phyloP scores from a whole-genome alignment of 2,113 vertebrate species.

The Pterophyllum scalare region DNA sequence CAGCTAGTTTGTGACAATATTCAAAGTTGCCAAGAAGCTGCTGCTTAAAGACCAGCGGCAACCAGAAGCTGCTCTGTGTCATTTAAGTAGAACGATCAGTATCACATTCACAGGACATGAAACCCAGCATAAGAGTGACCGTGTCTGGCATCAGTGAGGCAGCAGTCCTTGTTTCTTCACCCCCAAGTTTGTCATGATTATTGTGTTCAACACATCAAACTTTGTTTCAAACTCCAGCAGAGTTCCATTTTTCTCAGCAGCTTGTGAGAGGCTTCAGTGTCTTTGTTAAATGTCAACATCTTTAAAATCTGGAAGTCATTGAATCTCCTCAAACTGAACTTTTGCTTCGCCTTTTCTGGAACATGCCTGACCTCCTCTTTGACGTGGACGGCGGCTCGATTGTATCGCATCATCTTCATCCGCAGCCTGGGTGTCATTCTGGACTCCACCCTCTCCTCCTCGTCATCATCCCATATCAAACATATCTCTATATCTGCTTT shows the following conservation, averaged over 20 bases:
- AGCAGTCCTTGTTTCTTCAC: background rate
- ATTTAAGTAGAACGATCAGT: slow-evolving; percentile 24
- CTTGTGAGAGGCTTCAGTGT: background rate
- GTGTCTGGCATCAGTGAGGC: slow-evolving; percentile 38
- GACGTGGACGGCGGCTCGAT: background rate
- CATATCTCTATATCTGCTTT: background rate
- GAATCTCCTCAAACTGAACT: background rate
- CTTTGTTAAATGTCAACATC: background rate
- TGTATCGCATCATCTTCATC: background rate
- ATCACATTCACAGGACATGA: slow-evolving; percentile 43
- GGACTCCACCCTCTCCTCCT: background rate
- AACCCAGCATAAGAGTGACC: slow-evolving; percentile 21
- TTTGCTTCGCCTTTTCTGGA: background rate
- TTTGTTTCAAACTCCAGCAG: background rate
- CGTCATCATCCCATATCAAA: background rate
- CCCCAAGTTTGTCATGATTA: background rate
- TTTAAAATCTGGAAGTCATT: too few species aligned
- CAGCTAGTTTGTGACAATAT: background rate
- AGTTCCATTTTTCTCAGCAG: background rate
- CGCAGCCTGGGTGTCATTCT: background rate
- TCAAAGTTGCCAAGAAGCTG: background rate
- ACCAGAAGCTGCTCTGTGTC: slow-evolving; percentile 32
- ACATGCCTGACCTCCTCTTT: background rate
- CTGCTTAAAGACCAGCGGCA: background rate
- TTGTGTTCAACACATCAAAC: background rate